Percentiles rank a stretch among this genome's conserved stretches.
Evolutionary conservation across 2,113 vertebrate species (phyloP).

Genomic region (Petrocephalus zakoni): DNA sequence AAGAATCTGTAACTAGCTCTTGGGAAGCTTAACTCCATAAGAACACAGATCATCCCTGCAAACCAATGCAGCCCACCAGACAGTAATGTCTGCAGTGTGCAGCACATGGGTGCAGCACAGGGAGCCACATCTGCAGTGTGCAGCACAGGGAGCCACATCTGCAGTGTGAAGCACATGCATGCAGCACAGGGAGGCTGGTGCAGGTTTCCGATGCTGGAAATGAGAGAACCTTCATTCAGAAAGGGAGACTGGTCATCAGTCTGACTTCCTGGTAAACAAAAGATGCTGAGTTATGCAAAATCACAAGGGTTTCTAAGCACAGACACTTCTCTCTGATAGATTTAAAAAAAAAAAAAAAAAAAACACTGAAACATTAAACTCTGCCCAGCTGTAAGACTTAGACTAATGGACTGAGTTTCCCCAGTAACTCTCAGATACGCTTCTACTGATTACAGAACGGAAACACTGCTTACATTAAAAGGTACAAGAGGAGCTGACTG

Average conservation of each 20-base stretch:
- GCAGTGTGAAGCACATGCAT: no score
- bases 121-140: no score
- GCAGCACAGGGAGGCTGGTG: neutral
- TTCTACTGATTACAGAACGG: neutral
- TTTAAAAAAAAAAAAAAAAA: neutral
- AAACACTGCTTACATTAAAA: neutral
- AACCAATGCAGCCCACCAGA: neutral
- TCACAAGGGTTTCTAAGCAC: neutral
- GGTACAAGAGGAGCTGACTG: neutral
- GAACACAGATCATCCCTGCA: neutral
- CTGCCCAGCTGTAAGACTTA: neutral
- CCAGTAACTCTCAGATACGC: neutral
- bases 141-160: neutral
- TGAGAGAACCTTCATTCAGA: neutral
- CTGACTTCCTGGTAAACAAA: neutral
- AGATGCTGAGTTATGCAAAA: neutral
- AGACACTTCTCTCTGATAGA: neutral
- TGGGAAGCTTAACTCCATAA: neutral
- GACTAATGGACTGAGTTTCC: constrained; percentile 49
- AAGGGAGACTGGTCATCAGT: neutral
- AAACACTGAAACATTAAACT: neutral
- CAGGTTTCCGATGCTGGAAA: neutral
- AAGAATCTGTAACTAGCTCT: neutral
- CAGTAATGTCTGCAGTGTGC: no score
- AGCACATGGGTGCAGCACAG: neutral